Evolutionary conservation across 1,140 invertebrate species (phyloP), one percentile per base, ranked within the genome.

Genomic region (Polypedilum vanderplanki): DNA sequence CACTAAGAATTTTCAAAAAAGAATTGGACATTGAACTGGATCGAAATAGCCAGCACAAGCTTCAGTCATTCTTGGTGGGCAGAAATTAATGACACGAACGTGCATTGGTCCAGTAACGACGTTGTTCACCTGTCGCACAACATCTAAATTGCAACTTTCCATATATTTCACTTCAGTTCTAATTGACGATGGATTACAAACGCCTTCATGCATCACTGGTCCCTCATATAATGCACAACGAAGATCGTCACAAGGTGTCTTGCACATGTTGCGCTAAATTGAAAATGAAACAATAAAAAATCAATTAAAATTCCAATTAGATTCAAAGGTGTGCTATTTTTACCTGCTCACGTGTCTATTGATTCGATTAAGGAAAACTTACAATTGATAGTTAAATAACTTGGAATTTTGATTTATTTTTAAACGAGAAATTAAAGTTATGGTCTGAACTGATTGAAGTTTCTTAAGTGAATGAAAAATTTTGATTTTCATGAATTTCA

Each of bases 151-250:
- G 18, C 20, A 70, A 22, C 65, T 20, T 8, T 70, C 17, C 1
- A 7, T 2, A 18, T 74, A 46, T 9, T 75, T 75, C 4, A 17
- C 76, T 20, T 65, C 24, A 22, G 74, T 22, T 7, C 12, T 8
- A 15, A 74, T 15, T 17, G 15, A 15, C 18, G 57, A 22, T 57
- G 41, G 41, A 75, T 65, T 75, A 17, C 15, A 75, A 75, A 74
- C 22, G 12, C 41, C 65, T 70, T 70, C 65, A 10, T 70, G 65
- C 5, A 70, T 20, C 65, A 70, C 65, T 10, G 65, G 65, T 7
- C 65, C 65, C 1, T 18, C 17, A 22, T 70, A 70, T 7, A 70
- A 22, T 18, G 65, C 65, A 70, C 65, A 70, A 20, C 65, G 65
- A 70, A 22, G 65, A 18, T 70, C 65, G 8, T 18, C 10, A 10